phyloP scores from a whole-genome alignment of 1,140 invertebrate genomes.

The Apis florea region DNA sequence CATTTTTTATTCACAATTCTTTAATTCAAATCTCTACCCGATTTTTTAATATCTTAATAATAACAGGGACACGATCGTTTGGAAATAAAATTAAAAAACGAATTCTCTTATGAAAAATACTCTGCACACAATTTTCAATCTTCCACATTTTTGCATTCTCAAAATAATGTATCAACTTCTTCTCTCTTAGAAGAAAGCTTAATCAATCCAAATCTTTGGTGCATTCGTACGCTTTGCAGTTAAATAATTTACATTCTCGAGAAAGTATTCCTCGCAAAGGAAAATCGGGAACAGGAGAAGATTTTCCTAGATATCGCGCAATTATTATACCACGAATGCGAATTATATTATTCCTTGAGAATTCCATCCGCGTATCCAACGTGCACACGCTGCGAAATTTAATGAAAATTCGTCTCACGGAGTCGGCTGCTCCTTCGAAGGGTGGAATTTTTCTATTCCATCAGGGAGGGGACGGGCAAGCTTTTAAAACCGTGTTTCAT shows the following conservation, averaged over 20 bases:
- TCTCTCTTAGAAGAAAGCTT: too few species aligned
- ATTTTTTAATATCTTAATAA: too few species aligned
- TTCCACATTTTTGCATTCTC: too few species aligned
- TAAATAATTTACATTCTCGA: not conserved
- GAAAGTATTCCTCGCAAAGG: not conserved
- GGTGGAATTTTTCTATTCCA: slow-evolving; percentile 15
- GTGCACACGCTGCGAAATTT: not conserved
- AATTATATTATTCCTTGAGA: slow-evolving; percentile 15
- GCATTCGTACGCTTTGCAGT: not conserved
- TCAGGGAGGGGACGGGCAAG: not conserved
- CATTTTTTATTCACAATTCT: too few species aligned
- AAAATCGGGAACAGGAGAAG: not conserved
- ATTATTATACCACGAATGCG: slow-evolving; percentile 17
- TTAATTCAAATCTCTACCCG: too few species aligned
- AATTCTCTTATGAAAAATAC: too few species aligned
- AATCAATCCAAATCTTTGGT: too few species aligned
- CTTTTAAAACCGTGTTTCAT: not conserved
- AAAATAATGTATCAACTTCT: too few species aligned
- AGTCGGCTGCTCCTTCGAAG: not conserved
- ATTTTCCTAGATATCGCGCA: not conserved
- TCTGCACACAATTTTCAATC: too few species aligned
- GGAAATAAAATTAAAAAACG: too few species aligned
- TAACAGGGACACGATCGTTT: too few species aligned
- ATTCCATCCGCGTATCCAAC: not conserved
- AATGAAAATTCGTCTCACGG: slow-evolving; percentile 19